Evolutionary conservation across 2,113 vertebrate species (phyloP).

Genomic region (Potamarius usumacintae): DNA sequence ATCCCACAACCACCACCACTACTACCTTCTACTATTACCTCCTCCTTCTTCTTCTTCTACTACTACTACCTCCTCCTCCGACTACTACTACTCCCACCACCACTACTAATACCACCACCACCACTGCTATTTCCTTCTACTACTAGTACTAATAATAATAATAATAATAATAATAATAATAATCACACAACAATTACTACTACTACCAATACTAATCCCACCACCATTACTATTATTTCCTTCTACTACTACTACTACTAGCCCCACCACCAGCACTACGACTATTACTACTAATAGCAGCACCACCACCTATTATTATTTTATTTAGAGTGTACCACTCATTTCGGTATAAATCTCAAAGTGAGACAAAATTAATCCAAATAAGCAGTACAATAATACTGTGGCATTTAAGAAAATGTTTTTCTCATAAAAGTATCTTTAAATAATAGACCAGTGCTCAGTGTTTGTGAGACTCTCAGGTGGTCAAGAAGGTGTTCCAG

Average conservation of each 20-base stretch:
- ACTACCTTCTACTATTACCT: neutral
- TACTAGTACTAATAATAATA: no score
- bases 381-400: neutral
- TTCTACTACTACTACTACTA: no score
- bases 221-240: no score
- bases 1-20: neutral
- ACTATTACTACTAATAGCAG: neutral
- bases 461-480: constrained; percentile 1
- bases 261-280: neutral
- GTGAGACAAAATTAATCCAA: neutral
- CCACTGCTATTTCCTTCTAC: no score
- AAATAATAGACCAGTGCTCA: neutral
- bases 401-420: neutral
- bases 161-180: no score
- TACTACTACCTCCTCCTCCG: neutral
- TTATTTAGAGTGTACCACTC: neutral
- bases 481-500: neutral
- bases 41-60: neutral
- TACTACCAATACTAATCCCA: no score
- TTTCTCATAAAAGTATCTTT: neutral
- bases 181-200: no score
- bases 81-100: neutral
- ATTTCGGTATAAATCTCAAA: neutral
- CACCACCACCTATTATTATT: no score
- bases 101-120: no score